Percentiles rank a stretch among this genome's conserved stretches.
Evolutionary conservation across 1,140 invertebrate genomes (phyloP).

Genomic region (Pollicipes pollicipes): DNA sequence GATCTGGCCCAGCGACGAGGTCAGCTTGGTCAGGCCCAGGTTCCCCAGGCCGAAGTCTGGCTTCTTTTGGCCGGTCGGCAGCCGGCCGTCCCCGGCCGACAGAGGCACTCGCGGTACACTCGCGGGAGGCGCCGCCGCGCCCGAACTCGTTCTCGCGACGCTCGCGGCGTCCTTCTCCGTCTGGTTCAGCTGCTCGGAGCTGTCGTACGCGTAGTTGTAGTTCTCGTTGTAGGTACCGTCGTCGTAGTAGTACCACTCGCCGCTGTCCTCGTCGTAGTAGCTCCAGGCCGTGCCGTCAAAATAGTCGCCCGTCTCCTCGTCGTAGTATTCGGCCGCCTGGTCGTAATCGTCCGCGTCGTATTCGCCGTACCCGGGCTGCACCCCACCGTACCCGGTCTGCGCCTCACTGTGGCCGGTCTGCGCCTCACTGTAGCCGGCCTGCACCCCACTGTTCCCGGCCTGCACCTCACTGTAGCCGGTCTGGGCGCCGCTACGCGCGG

Average conservation of each 20-base stretch:
- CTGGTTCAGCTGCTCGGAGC: conserved; percentile 34
- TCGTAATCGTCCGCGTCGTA: too few species aligned
- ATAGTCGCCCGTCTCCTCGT: conserved; percentile 1
- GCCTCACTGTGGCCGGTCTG: too few species aligned
- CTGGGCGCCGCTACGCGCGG: too few species aligned
- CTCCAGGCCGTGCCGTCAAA: conserved; percentile 8
- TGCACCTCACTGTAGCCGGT: too few species aligned
- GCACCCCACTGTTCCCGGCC: too few species aligned
- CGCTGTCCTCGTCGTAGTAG: conserved; percentile 33
- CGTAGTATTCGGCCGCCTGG: neutral
- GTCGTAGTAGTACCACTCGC: conserved; percentile 26
- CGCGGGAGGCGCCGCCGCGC: neutral
- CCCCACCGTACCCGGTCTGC: too few species aligned
- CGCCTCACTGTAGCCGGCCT: too few species aligned
- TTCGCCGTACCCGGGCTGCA: too few species aligned
- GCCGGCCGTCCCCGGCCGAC: too few species aligned
- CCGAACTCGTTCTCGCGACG: neutral
- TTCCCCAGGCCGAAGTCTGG: neutral
- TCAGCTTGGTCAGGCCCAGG: neutral
- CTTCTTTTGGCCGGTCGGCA: neutral
- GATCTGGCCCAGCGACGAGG: neutral
- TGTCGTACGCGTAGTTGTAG: conserved; percentile 47
- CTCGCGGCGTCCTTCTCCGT: conserved; percentile 4
- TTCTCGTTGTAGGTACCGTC: conserved; percentile 37
- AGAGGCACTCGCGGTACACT: too few species aligned